Base-by-base conservation (phyloP, 2,888 invertebrate species). In the Mycalesis mineus region DNA sequence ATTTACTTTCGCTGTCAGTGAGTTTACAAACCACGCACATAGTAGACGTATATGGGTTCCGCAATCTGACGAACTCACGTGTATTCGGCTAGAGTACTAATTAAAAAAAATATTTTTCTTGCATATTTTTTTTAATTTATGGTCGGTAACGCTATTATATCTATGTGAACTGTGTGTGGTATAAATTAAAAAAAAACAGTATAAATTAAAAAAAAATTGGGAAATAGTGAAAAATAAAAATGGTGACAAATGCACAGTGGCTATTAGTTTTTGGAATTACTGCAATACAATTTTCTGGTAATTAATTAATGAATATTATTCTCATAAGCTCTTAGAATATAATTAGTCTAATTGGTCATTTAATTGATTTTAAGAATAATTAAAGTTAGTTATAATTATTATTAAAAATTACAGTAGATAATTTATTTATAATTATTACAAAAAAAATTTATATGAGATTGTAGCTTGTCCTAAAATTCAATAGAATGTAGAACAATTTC, bases 1-100 rank as follows among this genome's bases (percentile, higher is more conserved):
- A 58, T 61, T 68, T 70, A 87, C 88, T 88, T 85, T 88, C 87
- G 81, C 85, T 74, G 67, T 74, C 82, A 88, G 87, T 87, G 64
- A 68, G 66, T 70, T 70, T 65, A 73, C 67, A 66, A 69, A 67
- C 68, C 66, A 80, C 77, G 75, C 72, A 72, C 73, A 73, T 68
- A 63, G 48, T 63, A 73, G 78, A 81, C 84, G 82, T 65, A 61
- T 61, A 58, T 64, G 55, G 59, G 62, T 57, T 63, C 59, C 59
- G 54, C 54, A 55, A 7, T 49, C 22, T 49, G 13, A n/a, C 41
- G 17, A 42, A 33, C 22, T 44, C 57, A 62, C 62, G 62, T 59
- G 57, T 14, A 14, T 51, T 31, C 29, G 9, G 28, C 49, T 22
- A 9, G 2, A 33, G 7, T 6, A 4, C 36, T 11, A 36, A 36